Percentiles rank a stretch among this genome's conserved stretches.
phyloP scores from a whole-genome alignment of 2,113 vertebrate genomes.

The Chrysemys picta region DNA sequence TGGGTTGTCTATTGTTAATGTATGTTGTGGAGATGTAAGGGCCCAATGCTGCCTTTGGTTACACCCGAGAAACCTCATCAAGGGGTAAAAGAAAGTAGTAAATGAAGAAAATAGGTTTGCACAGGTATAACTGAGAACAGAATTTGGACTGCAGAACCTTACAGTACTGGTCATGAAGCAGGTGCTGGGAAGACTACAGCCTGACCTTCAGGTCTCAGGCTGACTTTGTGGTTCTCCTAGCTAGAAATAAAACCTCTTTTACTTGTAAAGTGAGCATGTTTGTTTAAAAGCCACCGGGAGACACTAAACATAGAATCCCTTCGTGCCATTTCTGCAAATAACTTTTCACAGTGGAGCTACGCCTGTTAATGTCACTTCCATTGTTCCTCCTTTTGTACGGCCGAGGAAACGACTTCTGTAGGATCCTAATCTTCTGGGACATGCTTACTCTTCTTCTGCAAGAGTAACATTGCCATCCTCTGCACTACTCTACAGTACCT shows the following conservation, averaged over 20 bases:
- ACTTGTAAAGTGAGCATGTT: neutral
- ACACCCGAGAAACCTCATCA: neutral
- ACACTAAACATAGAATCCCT: neutral
- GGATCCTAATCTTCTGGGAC: neutral
- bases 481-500: neutral
- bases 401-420: neutral
- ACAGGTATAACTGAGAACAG: neutral
- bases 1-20: neutral
- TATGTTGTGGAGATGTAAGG: neutral
- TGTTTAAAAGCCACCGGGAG: no score
- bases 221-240: neutral
- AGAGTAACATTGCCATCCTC: neutral
- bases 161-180: neutral
- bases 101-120: rapidly evolving
- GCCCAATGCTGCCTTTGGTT: neutral
- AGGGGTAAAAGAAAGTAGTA: neutral
- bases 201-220: neutral
- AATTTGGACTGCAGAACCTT: neutral
- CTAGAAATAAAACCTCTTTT: neutral
- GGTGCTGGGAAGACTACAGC: neutral
- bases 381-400: neutral
- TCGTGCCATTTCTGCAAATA: neutral
- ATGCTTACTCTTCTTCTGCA: neutral
- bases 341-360: neutral
- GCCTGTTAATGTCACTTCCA: neutral